Base-by-base conservation (phyloP, 2,113 vertebrate species). In the Syngnathus scovelli region DNA sequence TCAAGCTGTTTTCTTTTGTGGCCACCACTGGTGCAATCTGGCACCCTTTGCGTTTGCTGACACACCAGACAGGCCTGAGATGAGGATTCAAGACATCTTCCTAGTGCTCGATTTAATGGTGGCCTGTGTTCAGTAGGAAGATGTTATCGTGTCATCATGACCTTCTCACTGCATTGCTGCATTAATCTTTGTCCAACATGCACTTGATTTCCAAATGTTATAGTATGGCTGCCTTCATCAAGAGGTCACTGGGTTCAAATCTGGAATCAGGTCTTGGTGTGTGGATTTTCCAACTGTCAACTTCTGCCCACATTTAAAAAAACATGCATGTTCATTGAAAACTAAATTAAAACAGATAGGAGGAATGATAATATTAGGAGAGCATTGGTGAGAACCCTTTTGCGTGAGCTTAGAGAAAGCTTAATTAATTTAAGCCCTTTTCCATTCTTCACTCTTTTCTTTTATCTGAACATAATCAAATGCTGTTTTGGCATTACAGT, bases 1-100 rank as follows among this genome's bases (percentile, higher is more conserved):
- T 68, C 43, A 67, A 81, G 75, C 70, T 83, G 76, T 81, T 79
- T 67, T 82, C 68, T 75, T 80, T 78, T 85, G 76, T 78, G 73
- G 61, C 71, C 10, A 64, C 77, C 77, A 68, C 60, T 76, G 71
- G 78, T 52, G 78, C 79, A 78, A 79, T 72, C 33, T 16, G 37
- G 58, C 66, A 33, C 51, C 54, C 41, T 69, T 81, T 71, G 10
- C 65, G 64, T 82, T 82, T 74, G 69, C 52, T 55, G 71, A 81
- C 67, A 83, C 71, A 64, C 65, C 37, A 62, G 68, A 44, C 7
- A 56, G 71, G 61, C 65, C 62, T 67, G 33, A 66, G 59, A 51
- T 61, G 71, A 74, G 69, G 61, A 78, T 68, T 48, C 44, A 65
- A 74, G 58, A 75, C 67, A 66, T 64, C 27, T 33, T 33, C 68